Percentiles rank a stretch among this genome's conserved stretches.
Conservation (phyloP, 2,113 vertebrate species). For the Chaetodon trifascialis region DNA sequence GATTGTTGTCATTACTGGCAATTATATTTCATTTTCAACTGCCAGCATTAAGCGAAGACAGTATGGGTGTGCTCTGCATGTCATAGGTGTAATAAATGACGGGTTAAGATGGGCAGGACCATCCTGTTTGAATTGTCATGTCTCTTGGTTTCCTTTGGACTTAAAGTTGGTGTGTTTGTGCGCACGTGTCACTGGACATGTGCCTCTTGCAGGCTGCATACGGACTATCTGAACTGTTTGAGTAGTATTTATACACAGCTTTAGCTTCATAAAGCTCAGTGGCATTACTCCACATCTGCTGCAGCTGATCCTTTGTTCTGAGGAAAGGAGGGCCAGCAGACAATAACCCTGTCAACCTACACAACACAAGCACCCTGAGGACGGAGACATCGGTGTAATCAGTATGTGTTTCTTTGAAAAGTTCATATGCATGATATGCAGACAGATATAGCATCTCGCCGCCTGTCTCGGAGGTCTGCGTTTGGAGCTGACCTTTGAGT, state of each 20-base stretch:
- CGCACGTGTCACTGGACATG: background rate
- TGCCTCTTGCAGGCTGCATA: background rate
- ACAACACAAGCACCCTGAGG: conserved; percentile 16
- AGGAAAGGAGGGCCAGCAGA: conserved; percentile 14
- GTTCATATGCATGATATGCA: conserved; percentile 21
- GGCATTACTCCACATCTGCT: conserved; percentile 51
- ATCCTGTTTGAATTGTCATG: background rate
- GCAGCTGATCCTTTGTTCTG: conserved; percentile 49
- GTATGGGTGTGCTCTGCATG: background rate
- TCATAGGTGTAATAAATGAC: background rate
- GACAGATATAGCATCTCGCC: background rate
- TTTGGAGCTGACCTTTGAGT: conserved; percentile 19
- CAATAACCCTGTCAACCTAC: conserved; percentile 32
- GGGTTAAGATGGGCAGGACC: background rate
- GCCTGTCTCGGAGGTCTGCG: background rate
- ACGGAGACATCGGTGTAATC: conserved; percentile 31
- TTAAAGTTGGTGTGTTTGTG: background rate
- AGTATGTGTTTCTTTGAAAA: conserved; percentile 18
- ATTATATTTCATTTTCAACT: background rate
- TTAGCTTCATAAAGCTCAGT: conserved; percentile 28
- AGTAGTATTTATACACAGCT: conserved; percentile 9
- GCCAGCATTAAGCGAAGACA: no score
- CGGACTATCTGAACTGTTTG: conserved; percentile 3
- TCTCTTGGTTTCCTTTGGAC: background rate
- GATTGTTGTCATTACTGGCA: background rate